A percentile compares a stretch with the other conserved stretches of the same genome.
These are phyloP conservation scores for Deilephila porcellus DNA, from an alignment of 2,888 invertebrate species.

Conservation along the genomic window DNA sequence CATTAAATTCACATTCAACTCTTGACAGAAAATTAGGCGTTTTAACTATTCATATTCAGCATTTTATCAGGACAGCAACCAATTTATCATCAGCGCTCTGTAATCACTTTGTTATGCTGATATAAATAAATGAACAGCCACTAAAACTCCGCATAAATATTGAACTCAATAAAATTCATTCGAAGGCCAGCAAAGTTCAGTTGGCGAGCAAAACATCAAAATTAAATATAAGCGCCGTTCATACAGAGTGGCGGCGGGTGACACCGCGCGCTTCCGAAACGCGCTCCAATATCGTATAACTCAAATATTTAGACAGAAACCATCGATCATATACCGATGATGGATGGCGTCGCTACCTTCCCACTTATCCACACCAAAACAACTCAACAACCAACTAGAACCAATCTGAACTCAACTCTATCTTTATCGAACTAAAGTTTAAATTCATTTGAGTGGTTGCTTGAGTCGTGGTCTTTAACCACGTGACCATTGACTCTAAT, in stretches of 20 bases:
- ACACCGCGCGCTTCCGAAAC: slow-evolving; percentile 33
- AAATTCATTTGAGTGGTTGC: slow-evolving; percentile 28
- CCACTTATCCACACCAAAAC: slow-evolving; percentile 34
- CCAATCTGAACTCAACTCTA: slow-evolving; percentile 36
- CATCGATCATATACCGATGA: slow-evolving; percentile 82
- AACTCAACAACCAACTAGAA: slow-evolving; percentile 38
- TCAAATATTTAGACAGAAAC: slow-evolving; percentile 81
- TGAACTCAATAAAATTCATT: neutral
- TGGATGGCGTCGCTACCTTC: slow-evolving; percentile 69
- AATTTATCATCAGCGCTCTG: neutral
- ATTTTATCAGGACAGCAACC: neutral
- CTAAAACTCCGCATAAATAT: neutral
- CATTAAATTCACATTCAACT: too few relatives aligned
- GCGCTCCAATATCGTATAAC: slow-evolving; percentile 72
- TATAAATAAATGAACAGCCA: neutral
- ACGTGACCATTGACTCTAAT: slow-evolving; percentile 45
- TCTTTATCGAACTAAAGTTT: neutral
- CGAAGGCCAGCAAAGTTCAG: slow-evolving; percentile 3
- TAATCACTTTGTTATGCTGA: neutral
- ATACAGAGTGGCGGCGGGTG: slow-evolving; percentile 58
- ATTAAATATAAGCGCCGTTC: slow-evolving; percentile 21
- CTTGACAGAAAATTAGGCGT: too few relatives aligned
- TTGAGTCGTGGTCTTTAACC: neutral
- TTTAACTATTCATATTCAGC: too few relatives aligned
- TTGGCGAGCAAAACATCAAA: slow-evolving; percentile 6